phyloP scores from a whole-genome alignment of 1,140 invertebrate genomes.

The Drosophila elegans region DNA sequence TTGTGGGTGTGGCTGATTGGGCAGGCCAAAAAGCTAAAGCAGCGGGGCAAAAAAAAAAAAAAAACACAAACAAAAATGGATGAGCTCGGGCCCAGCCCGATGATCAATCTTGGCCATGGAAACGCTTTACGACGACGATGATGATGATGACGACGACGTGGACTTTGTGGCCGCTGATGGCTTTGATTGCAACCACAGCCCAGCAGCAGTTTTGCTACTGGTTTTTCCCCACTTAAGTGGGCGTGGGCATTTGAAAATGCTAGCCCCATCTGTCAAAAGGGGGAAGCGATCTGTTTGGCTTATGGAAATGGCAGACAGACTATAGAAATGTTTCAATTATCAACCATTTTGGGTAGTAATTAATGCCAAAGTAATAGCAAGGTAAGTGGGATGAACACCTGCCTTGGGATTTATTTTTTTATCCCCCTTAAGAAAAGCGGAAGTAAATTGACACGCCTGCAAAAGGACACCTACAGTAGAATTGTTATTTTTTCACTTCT shows the following conservation, averaged over 20 bases:
- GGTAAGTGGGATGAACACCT: slow-evolving; percentile 36
- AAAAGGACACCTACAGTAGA: slow-evolving; percentile 41
- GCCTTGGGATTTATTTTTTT: slow-evolving; percentile 10
- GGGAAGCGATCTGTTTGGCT: slow-evolving; percentile 73
- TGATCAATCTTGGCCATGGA: slow-evolving; percentile 73
- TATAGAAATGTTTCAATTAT: slow-evolving; percentile 70
- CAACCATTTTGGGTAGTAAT: slow-evolving; percentile 29
- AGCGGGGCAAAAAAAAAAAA: slow-evolving; percentile 7
- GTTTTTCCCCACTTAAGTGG: slow-evolving; percentile 71
- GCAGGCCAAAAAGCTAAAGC: slow-evolving; percentile 26
- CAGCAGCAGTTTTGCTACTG: slow-evolving; percentile 66
- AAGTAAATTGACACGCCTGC: slow-evolving; percentile 71
- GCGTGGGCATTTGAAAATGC: slow-evolving; percentile 71
- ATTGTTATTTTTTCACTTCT: slow-evolving; percentile 40
- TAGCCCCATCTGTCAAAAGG: slow-evolving; percentile 41
- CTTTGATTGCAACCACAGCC: slow-evolving; percentile 64
- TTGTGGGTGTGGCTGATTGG: slow-evolving; percentile 81
- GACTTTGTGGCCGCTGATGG: slow-evolving; percentile 52
- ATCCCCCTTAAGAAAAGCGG: slow-evolving; percentile 26
- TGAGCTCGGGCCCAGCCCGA: slow-evolving; percentile 56
- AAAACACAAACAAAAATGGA: slow-evolving; percentile 55
- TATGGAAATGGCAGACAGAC: slow-evolving; percentile 62
- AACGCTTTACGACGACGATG: slow-evolving; percentile 59
- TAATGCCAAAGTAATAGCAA: slow-evolving; percentile 39
- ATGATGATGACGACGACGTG: slow-evolving; percentile 51